Base-by-base conservation (phyloP, 2,797 vertebrate genomes). In the Ambastaia sidthimunki region DNA sequence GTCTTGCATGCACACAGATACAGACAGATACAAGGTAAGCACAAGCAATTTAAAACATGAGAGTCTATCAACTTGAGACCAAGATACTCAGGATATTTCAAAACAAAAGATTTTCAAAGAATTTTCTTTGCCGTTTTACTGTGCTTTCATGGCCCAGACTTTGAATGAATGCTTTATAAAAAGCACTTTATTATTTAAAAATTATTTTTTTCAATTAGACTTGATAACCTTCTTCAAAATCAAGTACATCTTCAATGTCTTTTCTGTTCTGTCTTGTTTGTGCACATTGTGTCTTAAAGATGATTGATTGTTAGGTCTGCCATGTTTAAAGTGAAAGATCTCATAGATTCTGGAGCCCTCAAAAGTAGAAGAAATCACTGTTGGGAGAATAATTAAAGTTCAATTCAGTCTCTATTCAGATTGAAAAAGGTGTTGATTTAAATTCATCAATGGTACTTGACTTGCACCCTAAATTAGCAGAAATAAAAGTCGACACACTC, bases 231-330 rank as follows among this genome's bases (percentile, higher is more conserved):
- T 66, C 48, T 66, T 67, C 34, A 76, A 67, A 44, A 50, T 44
- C 74, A 19, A 55, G 15, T 19, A 18, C 37, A 23, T 76, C 10
- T 67, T 57, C 63, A 13, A 3, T 55, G 63, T 67, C 28, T 67
- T 57, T 21, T 44, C 41, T 44, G 41, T 44, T 44, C 9, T 44
- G 41, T 44, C 41, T 23, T 71, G 76, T 71, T 78, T 62, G 23
- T 62, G 76, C 60, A n/a, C 54, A 28, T 78, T 60, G 19, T 54
- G 31, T 73, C 16, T 74, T 74, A 71, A 77, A 82, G 67, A 76
- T 83, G 77, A 86, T 82, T 44, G 82, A 86, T 82, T 86, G 80
- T 68, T 69, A 80, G 73, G 76, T 70, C 80, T 78, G 48, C 72
- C 82, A 59, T 21, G 71, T 84, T 66, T 82, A 82, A 78, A 82